Percentiles rank a stretch among this genome's conserved stretches.
Evolutionary conservation across 1,140 invertebrate species (phyloP).

Genomic region (Panagrolaimus sp.): DNA sequence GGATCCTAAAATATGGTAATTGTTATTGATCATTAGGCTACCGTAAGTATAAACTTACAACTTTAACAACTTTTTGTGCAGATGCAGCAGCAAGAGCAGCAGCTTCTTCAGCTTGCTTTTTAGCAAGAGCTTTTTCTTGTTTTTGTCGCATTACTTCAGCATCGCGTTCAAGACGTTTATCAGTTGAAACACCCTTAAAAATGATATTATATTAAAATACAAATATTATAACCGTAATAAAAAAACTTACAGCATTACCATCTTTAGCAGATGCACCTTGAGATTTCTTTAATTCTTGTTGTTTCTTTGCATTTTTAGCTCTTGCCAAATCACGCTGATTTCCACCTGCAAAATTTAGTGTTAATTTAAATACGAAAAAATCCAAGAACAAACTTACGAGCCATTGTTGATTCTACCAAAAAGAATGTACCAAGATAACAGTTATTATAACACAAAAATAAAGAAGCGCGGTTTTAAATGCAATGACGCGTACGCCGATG

Average conservation of each 20-base stretch:
- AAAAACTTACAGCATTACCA: conserved; percentile 70
- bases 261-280: conserved; percentile 68
- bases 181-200: neutral
- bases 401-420: conserved; percentile 5
- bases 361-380: neutral
- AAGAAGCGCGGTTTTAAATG: too few species aligned
- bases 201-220: neutral
- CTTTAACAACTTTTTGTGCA: conserved; percentile 13
- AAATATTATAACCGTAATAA: neutral
- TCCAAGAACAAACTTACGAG: conserved; percentile 9
- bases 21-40: neutral
- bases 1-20: neutral
- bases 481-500: too few species aligned
- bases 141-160: conserved; percentile 4
- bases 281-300: conserved; percentile 68
- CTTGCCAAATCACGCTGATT: conserved; percentile 80
- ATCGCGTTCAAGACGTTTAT: neutral
- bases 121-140: neutral
- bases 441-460: too few species aligned
- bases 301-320: conserved; percentile 75
- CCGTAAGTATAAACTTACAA: too few species aligned
- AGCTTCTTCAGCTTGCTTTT: conserved; percentile 4
- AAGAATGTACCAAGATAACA: too few species aligned
- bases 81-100: neutral
- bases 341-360: conserved; percentile 63